Evolutionary conservation across 2,797 vertebrate genomes (phyloP).

Genomic region (Ammospiza maritima): DNA sequence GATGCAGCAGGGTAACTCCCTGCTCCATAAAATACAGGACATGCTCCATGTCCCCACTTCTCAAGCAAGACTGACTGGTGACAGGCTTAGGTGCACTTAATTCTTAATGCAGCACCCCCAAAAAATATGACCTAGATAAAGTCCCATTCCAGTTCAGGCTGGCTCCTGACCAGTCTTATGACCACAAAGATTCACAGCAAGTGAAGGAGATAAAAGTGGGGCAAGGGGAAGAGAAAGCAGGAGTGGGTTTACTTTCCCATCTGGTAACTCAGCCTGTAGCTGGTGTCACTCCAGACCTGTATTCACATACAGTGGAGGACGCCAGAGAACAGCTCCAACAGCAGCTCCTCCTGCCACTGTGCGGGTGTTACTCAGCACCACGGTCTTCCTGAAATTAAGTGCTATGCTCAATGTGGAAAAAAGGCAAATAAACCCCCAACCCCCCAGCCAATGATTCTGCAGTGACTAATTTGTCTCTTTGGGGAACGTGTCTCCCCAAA

Average conservation of each 20-base stretch:
- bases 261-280: neutral
- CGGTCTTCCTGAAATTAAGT: accelerated
- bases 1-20: neutral
- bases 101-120: neutral
- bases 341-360: neutral
- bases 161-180: neutral
- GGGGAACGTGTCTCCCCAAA: neutral
- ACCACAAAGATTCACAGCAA: neutral
- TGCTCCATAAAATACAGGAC: neutral
- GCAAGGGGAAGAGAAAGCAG: neutral
- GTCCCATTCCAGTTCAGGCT: neutral
- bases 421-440: neutral
- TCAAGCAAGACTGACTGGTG: neutral
- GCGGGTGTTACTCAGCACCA: neutral
- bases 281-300: accelerated
- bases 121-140: neutral
- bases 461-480: neutral
- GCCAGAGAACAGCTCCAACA: neutral
- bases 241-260: neutral
- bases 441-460: neutral
- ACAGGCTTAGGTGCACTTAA: neutral
- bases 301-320: neutral
- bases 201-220: neutral
- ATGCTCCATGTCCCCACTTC: neutral
- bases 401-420: neutral